Conservation (phyloP, 2,888 invertebrate species). For the Hirudinaria manillensis region DNA sequence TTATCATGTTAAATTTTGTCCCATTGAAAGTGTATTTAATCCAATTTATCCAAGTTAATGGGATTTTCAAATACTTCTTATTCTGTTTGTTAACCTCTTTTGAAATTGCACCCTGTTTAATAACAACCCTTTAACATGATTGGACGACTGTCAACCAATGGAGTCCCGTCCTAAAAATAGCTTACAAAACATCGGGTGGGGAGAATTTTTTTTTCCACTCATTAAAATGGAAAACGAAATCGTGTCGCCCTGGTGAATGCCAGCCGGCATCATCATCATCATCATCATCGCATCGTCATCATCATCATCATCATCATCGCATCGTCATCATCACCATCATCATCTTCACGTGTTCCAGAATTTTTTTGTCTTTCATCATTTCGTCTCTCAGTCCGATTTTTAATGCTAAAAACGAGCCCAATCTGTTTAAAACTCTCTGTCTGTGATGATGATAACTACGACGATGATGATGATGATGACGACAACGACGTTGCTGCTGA, state of each 20-base stretch:
- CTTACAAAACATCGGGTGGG: not conserved
- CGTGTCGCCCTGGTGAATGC: too few relatives aligned
- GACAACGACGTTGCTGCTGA: conserved; percentile 5
- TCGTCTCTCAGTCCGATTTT: conserved; percentile 31
- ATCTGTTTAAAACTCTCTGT: not conserved
- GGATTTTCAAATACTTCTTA: too few relatives aligned
- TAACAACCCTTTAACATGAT: not conserved
- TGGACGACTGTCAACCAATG: not conserved
- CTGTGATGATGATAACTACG: conserved; percentile 6
- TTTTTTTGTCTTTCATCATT: too few relatives aligned
- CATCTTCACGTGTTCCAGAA: too few relatives aligned
- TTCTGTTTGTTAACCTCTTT: too few relatives aligned
- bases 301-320: conserved; percentile 30
- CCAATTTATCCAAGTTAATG: too few relatives aligned
- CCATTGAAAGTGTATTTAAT: too few relatives aligned
- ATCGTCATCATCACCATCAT: conserved; percentile 2
- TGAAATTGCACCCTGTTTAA: too few relatives aligned
- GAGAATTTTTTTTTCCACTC: too few relatives aligned
- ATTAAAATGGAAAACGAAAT: too few relatives aligned
- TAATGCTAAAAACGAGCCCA: conserved; percentile 32
- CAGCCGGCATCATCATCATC: not conserved
- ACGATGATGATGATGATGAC: conserved; percentile 19
- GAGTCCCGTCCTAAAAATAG: not conserved
- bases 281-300: conserved; percentile 22
- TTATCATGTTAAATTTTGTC: conserved; percentile 32